Conservation (phyloP, 1,140 invertebrate species). For the Hestina assimilis region DNA sequence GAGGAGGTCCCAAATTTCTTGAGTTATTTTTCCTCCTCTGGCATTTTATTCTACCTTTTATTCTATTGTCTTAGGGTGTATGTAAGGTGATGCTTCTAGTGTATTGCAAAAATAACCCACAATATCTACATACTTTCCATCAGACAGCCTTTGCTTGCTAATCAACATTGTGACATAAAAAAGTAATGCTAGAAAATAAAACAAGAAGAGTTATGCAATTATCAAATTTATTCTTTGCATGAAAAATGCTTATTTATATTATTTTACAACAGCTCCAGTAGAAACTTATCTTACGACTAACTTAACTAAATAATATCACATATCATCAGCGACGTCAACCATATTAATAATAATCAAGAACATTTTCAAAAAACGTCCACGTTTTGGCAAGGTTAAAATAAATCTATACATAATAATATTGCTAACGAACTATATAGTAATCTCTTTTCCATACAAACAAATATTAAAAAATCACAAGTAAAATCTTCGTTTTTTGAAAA, state of each 20-base stretch:
- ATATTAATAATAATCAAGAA: conserved; percentile 28
- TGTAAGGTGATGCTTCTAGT: too few relatives aligned
- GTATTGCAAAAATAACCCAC: too few relatives aligned
- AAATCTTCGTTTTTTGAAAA: not conserved
- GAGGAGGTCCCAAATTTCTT: too few relatives aligned
- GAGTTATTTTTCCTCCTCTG: too few relatives aligned
- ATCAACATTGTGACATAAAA: too few relatives aligned
- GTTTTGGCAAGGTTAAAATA: conserved; percentile 43
- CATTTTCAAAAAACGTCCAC: conserved; percentile 44
- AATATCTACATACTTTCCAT: too few relatives aligned
- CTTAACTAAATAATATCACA: conserved; percentile 72
- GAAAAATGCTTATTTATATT: conserved; percentile 22
- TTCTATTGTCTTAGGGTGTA: too few relatives aligned
- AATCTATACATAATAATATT: conserved; percentile 4
- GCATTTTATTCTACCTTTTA: too few relatives aligned
- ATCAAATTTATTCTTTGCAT: conserved; percentile 17
- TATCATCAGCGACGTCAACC: conserved; percentile 65
- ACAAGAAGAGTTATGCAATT: conserved; percentile 6
- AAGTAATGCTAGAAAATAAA: too few relatives aligned
- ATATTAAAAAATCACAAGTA: not conserved
- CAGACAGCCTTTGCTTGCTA: too few relatives aligned
- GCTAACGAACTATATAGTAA: not conserved
- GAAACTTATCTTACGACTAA: conserved; percentile 41
- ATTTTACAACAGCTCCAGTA: conserved; percentile 30
- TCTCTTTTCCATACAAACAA: not conserved